Evolutionary conservation across 2,888 invertebrate genomes (phyloP), one percentile per base, ranked within the genome.

Genomic region (Eucera pruinosa): DNA sequence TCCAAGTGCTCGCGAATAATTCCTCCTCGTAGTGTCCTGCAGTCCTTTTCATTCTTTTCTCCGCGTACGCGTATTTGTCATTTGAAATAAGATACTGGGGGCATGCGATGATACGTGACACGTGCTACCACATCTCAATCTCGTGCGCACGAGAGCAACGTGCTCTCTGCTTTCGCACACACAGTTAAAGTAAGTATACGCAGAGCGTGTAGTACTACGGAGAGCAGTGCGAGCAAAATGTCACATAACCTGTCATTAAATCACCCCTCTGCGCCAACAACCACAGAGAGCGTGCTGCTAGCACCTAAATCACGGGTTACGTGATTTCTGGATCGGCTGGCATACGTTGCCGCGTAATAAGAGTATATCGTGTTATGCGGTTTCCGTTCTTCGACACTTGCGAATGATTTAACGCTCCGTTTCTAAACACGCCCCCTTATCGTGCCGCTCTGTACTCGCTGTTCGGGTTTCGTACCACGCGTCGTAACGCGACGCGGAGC

Each of bases 191-290:
- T n/a, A n/a, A n/a, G n/a, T n/a, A n/a, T n/a, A n/a, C n/a, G n/a
- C n/a, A n/a, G n/a, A n/a, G n/a, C n/a, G 4, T 18, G 20, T 41
- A 15, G 41, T 43, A 30, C n/a, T 33, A 2, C 30, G 20, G 80
- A 81, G 81, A 79, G 73, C 70, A 73, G 78, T 81, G 84, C 78
- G 78, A 84, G 83, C 81, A 83, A 86, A 89, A 88, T 87, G 89
- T 88, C 89, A 87, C 87, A 86, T 89, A 91, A 91, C 89, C 89
- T 85, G 89, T 90, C 90, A 91, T 91, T 90, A 91, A 85, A 82
- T 72, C 86, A 88, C 88, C 89, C 91, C 84, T 83, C 77, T 57
- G 57, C 60, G 60, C 36, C 75, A 66, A 75, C 75, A 78, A 70
- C 66, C 66, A 57, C 43, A 48, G 54, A 45, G 48, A 54, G 62